Percentiles rank a stretch among this genome's conserved stretches.
Evolutionary conservation across 2,797 vertebrate species (phyloP).

Genomic region (Molossus alvarezi): DNA sequence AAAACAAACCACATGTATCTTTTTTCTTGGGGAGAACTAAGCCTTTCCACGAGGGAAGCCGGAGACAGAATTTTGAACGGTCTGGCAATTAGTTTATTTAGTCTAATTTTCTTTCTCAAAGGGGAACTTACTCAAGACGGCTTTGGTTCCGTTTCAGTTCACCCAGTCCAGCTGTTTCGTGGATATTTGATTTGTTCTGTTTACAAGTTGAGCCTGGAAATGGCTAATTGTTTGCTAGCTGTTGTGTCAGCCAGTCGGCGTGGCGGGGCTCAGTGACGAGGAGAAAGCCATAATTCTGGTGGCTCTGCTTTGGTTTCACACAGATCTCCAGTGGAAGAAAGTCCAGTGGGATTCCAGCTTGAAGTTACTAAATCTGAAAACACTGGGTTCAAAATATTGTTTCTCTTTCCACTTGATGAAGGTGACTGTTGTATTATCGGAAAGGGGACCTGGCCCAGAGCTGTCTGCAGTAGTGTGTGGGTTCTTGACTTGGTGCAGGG

Average conservation of each 20-base stretch:
- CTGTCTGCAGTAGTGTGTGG: neutral
- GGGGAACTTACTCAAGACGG: constrained; percentile 54
- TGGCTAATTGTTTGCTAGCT: constrained; percentile 53
- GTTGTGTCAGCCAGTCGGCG: neutral
- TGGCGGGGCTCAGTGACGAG: neutral
- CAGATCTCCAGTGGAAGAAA: neutral
- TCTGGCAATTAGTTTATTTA: constrained; percentile 63
- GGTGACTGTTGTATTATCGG: neutral
- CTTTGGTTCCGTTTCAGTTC: constrained; percentile 68
- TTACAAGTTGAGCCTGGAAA: constrained; percentile 66
- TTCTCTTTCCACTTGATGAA: neutral
- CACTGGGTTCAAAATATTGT: neutral
- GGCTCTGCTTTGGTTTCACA: constrained; percentile 42
- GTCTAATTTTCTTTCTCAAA: constrained; percentile 72
- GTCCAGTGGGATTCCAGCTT: neutral
- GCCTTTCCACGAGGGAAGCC: neutral
- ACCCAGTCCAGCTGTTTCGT: constrained; percentile 19
- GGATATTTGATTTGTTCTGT: constrained; percentile 71
- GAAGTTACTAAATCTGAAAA: neutral
- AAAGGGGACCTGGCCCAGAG: neutral
- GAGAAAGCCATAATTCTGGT: neutral
- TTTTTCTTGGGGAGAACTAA: constrained; percentile 52
- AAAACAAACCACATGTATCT: constrained; percentile 56
- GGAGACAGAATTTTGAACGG: constrained; percentile 75
- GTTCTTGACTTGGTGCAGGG: neutral